These are phyloP conservation scores for Casuarius casuarius DNA, from an alignment of 2,113 vertebrate species.

Conservation along the genomic window DNA sequence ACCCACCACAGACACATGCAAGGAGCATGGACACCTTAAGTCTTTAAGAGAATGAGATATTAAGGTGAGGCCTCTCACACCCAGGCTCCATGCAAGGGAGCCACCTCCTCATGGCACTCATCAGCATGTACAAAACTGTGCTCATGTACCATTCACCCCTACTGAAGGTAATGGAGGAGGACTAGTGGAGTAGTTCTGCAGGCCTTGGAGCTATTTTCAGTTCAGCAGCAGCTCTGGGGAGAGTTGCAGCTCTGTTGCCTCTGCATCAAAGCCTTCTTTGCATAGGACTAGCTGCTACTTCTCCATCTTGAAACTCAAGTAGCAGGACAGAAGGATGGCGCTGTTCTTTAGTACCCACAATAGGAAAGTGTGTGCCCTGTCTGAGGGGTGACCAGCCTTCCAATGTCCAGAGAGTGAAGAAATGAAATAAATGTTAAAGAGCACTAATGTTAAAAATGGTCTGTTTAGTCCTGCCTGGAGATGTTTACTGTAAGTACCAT, in stretches of 20 bases:
- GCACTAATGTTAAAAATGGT: not conserved
- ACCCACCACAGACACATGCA: not conserved
- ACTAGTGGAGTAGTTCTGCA: not conserved
- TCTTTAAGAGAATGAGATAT: not conserved
- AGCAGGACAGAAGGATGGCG: not conserved
- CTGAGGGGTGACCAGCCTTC: not conserved
- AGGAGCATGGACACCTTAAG: not conserved
- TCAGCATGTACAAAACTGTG: not conserved
- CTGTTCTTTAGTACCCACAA: not conserved
- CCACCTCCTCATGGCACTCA: not conserved
- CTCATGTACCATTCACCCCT: not conserved
- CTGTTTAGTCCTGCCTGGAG: not conserved
- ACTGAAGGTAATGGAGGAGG: not conserved
- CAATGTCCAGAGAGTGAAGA: not conserved
- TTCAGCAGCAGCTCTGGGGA: not conserved
- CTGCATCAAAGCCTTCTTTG: not conserved
- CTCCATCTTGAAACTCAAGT: not conserved
- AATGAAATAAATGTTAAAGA: not conserved
- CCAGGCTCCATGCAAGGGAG: not conserved
- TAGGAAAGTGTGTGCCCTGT: accelerated
- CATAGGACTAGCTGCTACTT: not conserved
- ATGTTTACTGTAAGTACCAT: not conserved
- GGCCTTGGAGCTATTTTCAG: not conserved
- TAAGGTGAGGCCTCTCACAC: not conserved
- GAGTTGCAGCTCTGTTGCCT: accelerated